Conservation (phyloP, 2,113 vertebrate genomes). For the Raja brachyura region DNA sequence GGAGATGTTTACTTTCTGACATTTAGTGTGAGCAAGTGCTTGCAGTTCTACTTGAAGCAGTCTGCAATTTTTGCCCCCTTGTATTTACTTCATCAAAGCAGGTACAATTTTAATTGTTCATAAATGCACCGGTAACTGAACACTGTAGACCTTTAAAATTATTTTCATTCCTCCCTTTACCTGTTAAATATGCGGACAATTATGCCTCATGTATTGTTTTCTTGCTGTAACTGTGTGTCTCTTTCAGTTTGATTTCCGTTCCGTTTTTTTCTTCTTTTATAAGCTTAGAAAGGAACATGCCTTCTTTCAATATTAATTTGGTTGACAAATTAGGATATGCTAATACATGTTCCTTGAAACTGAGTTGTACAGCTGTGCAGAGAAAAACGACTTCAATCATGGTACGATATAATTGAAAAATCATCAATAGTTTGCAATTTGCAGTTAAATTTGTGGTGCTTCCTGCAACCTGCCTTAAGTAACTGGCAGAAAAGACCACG, state of each 20-base stretch:
- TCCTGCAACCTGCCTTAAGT: neutral
- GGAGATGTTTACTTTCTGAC: too few relatives aligned
- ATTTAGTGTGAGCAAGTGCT: too few relatives aligned
- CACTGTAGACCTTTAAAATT: neutral
- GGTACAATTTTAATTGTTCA: constrained; percentile 19
- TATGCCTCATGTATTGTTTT: neutral
- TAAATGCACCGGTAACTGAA: neutral
- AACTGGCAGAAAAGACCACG: neutral
- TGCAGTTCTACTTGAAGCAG: too few relatives aligned
- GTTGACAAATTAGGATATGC: constrained; percentile 14
- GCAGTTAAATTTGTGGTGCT: neutral
- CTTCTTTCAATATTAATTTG: constrained; percentile 16
- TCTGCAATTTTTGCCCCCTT: too few relatives aligned
- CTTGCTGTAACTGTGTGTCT: neutral
- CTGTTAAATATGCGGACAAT: neutral
- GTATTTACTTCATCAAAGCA: too few relatives aligned
- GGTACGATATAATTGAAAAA: neutral
- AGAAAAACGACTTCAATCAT: neutral
- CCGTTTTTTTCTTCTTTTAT: neutral
- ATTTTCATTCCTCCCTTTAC: neutral
- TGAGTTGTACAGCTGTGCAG: neutral
- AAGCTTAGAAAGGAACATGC: neutral
- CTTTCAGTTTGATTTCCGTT: neutral
- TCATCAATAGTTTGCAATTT: neutral
- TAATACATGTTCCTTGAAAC: neutral